Percentiles rank a stretch among this genome's conserved stretches.
phyloP scores from a whole-genome alignment of 2,113 vertebrate species.

The Apeltes quadracus region DNA sequence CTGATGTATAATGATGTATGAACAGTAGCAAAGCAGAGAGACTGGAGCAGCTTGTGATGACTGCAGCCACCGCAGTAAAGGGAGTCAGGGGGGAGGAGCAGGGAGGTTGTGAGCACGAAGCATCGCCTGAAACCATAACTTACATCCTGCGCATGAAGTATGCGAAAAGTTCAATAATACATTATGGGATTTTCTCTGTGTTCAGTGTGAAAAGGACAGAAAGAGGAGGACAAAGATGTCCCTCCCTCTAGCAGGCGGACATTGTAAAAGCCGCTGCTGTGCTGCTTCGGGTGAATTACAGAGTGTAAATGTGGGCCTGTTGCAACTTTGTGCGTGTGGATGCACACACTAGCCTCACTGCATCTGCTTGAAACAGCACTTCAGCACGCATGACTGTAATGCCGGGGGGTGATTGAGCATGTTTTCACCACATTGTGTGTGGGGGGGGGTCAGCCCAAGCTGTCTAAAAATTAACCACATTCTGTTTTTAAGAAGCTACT shows the following conservation, averaged over 20 bases:
- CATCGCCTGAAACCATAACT: slow-evolving; percentile 9
- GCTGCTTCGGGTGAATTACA: slow-evolving; percentile 33
- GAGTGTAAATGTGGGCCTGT: slow-evolving; percentile 21
- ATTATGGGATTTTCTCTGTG: not conserved
- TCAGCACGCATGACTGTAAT: slow-evolving; percentile 40
- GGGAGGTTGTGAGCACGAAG: slow-evolving; percentile 13
- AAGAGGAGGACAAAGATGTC: not conserved
- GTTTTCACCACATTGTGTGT: slow-evolving; percentile 27
- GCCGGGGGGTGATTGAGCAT: slow-evolving; percentile 35
- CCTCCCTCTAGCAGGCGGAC: slow-evolving; percentile 2
- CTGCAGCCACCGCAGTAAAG: slow-evolving; percentile 28
- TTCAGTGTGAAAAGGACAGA: slow-evolving; percentile 3
- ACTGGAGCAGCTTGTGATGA: slow-evolving; percentile 40
- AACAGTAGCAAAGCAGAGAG: slow-evolving; percentile 4
- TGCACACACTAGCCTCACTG: slow-evolving; percentile 20
- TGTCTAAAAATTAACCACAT: not conserved
- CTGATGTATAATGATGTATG: slow-evolving; percentile 4
- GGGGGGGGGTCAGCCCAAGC: slow-evolving; percentile 3
- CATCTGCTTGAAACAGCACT: slow-evolving; percentile 46
- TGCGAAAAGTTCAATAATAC: not conserved
- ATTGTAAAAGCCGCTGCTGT: slow-evolving; percentile 5
- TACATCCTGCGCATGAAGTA: not conserved
- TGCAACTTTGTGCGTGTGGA: slow-evolving; percentile 1
- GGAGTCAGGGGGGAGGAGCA: not conserved
- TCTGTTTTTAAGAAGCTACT: slow-evolving; percentile 9